Evolutionary conservation across 2,888 invertebrate genomes (phyloP).

Genomic region (Limnephilus lunatus): DNA sequence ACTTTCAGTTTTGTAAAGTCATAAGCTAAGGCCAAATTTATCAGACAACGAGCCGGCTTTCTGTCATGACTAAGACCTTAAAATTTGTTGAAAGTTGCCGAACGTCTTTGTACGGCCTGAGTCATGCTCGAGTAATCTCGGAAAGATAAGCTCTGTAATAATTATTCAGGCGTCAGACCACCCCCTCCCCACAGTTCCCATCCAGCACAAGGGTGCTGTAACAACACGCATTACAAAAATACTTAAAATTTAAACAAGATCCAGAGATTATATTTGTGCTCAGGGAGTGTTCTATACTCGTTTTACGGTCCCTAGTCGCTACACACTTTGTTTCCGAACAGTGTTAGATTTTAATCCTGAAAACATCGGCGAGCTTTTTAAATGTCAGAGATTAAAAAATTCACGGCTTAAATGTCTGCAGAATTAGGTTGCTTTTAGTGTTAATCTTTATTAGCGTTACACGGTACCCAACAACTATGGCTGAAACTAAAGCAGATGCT

Average conservation of each 20-base stretch:
- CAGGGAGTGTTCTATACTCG: neutral
- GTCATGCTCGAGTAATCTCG: constrained; percentile 2
- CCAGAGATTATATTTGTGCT: constrained; percentile 2
- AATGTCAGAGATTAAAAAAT: neutral
- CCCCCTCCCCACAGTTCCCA: neutral
- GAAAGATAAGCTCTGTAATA: neutral
- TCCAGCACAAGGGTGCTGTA: neutral
- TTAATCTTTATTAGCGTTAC: neutral
- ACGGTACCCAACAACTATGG: neutral
- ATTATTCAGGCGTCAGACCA: neutral
- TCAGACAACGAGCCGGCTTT: neutral
- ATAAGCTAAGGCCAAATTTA: neutral
- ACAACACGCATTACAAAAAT: neutral
- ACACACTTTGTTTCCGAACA: neutral
- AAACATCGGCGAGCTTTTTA: neutral
- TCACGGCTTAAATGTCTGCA: neutral
- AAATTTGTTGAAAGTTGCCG: neutral
- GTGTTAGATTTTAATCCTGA: neutral
- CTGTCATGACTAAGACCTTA: constrained; percentile 2
- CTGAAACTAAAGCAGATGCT: neutral
- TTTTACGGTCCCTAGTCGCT: neutral
- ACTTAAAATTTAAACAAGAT: neutral
- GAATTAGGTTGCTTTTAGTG: neutral
- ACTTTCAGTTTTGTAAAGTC: neutral
- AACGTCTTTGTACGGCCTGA: constrained; percentile 2